Base-by-base conservation (phyloP, 2,797 vertebrate genomes). In the Acipenser transmontanus region DNA sequence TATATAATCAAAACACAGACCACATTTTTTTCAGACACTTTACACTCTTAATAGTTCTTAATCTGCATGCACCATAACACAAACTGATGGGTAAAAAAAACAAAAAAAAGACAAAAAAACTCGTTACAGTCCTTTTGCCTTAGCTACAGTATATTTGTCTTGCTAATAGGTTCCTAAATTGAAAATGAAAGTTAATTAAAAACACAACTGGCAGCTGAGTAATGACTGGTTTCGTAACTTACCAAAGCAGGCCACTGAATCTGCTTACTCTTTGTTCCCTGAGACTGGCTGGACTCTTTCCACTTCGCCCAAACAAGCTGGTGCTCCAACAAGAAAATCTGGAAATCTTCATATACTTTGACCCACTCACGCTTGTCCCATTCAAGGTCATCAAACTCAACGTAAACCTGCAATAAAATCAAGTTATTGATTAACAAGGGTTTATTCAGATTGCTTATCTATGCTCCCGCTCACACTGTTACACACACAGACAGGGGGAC, bases 281-380 rank as follows among this genome's bases (percentile, higher is more conserved):
- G 94, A 89, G 92, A 88, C 77, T 93, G 89, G 73, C 85, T 81
- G 81, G 88, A 91, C 84, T 98, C 90, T 77, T 93, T 96, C 83
- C 91, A 93, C 85, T 92, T 96, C n/a, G 89, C 92, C 95, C 95
- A 98, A 86, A 98, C 95, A 88, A 99, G 92, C 91, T 98, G 96
- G 90, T 95, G 94, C 88, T 98, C 95, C 87, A 99, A 91, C 78
- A 98, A 90, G 87, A 99, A 98, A 81, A 94, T 64, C 91, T 94
- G 91, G 90, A 98, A 99, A 87, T 99, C 96, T 92, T 98, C 96
- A 78, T 94, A 95, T 82, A 98, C 92, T 91, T 96, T 98, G 85
- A 98, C 91, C 95, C 96, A 99, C 85, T 99, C 95, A 76, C 95
- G 89, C 74, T 99, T 97, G 82, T 99, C 95, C 97, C 97, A 99